phyloP scores from a whole-genome alignment of 2,113 vertebrate species.

The Rhinolophus ferrumequinum region DNA sequence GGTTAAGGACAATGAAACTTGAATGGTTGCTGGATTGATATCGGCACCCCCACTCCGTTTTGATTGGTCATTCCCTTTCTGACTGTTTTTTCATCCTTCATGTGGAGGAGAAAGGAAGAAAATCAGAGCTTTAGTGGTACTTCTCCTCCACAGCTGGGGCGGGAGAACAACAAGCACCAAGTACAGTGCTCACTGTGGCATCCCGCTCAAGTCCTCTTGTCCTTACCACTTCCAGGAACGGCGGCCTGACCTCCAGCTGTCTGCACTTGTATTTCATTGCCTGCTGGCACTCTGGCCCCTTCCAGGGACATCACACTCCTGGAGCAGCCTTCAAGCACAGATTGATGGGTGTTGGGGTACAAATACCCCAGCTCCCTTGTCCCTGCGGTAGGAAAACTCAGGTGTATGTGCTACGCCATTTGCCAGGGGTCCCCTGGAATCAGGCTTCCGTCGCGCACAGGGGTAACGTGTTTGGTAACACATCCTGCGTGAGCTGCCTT shows the following conservation, averaged over 20 bases:
- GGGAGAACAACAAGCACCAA: not conserved
- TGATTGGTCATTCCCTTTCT: not conserved
- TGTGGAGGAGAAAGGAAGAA: not conserved
- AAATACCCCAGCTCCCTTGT: not conserved
- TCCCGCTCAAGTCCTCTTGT: not conserved
- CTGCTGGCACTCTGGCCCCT: not conserved
- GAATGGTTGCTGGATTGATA: slow-evolving; percentile 13
- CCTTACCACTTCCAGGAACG: not conserved
- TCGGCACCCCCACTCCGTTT: not conserved
- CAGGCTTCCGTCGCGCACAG: not conserved
- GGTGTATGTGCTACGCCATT: not conserved
- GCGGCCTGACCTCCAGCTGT: not conserved
- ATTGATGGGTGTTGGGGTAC: not conserved
- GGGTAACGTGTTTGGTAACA: not conserved
- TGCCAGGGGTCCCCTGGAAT: not conserved
- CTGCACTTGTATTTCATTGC: not conserved
- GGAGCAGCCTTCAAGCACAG: not conserved
- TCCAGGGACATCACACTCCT: not conserved
- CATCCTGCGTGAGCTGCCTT: not conserved
- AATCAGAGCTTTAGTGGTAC: not conserved
- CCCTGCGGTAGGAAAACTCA: not conserved
- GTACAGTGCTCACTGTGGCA: accelerated
- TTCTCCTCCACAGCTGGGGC: not conserved
- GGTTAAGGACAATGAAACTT: not conserved
- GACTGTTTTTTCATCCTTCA: not conserved